phyloP scores from a whole-genome alignment of 2,888 invertebrate genomes.

The Bembecia ichneumoniformis region DNA sequence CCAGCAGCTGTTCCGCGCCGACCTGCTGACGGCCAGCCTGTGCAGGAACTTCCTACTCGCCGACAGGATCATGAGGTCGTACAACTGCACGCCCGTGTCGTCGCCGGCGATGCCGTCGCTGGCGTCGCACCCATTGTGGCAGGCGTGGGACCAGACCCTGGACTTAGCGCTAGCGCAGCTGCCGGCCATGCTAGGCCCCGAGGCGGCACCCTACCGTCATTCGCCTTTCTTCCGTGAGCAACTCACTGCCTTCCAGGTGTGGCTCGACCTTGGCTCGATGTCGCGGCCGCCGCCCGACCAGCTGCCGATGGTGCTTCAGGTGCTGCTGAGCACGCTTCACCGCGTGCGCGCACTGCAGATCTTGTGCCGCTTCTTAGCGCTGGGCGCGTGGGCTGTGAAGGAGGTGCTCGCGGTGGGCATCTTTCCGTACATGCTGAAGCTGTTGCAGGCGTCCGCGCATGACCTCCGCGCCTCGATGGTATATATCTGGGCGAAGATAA shows the following conservation, averaged over 20 bases:
- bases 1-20: conserved; percentile 97
- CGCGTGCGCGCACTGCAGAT: conserved; percentile 94
- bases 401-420: conserved; percentile 96
- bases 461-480: conserved; percentile 94
- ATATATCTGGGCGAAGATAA: conserved; percentile 99
- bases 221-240: conserved; percentile 98
- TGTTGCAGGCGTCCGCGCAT: conserved; percentile 93
- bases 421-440: conserved; percentile 97
- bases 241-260: conserved; percentile 96
- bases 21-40: conserved; percentile 96
- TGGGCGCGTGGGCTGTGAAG: conserved; percentile 86
- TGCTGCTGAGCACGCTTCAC: conserved; percentile 81
- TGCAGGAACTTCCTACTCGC: conserved; percentile 98
- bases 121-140: conserved; percentile 92
- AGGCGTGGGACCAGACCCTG: conserved; percentile 97
- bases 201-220: conserved; percentile 74
- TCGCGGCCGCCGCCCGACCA: conserved; percentile 92
- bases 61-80: conserved; percentile 94
- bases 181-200: conserved; percentile 77
- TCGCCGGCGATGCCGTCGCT: conserved; percentile 93
- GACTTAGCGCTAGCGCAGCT: conserved; percentile 95
- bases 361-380: conserved; percentile 92
- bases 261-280: conserved; percentile 81
- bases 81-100: conserved; percentile 97
- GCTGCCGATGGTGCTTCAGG: conserved; percentile 97